A percentile compares a stretch with the other conserved stretches of the same genome.
These are phyloP conservation scores for Drosophila fungiperda DNA, from an alignment of 2,888 invertebrate genomes.

Conservation along the genomic window DNA sequence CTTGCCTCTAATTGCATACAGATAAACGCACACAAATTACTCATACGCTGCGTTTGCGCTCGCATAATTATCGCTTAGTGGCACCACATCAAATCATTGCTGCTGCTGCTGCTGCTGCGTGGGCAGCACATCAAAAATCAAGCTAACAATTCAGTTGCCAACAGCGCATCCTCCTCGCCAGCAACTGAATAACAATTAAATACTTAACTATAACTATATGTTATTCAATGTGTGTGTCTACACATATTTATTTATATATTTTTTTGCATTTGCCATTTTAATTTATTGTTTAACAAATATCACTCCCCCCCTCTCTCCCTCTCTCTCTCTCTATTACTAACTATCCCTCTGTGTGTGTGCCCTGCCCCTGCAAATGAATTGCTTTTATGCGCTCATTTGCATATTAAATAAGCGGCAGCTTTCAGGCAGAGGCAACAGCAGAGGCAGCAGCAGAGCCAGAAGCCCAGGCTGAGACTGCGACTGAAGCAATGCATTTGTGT, in stretches of 20 bases:
- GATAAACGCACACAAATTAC: slow-evolving; percentile 61
- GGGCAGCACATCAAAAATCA: slow-evolving; percentile 28
- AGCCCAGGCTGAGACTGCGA: slow-evolving; percentile 29
- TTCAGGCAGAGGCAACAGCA: slow-evolving; percentile 23
- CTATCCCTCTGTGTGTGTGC: slow-evolving; percentile 23
- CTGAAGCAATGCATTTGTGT: slow-evolving; percentile 59
- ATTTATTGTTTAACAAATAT: slow-evolving; percentile 74
- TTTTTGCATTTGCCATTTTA: slow-evolving; percentile 52
- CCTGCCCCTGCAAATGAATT: slow-evolving; percentile 75
- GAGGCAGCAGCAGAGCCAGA: slow-evolving; percentile 18
- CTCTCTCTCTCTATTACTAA: neutral
- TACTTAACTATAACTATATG: slow-evolving; percentile 21
- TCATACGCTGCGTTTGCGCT: slow-evolving; percentile 72
- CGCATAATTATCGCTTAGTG: slow-evolving; percentile 72
- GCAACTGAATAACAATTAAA: slow-evolving; percentile 70
- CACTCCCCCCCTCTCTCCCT: slow-evolving; percentile 9
- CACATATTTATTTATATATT: slow-evolving; percentile 1
- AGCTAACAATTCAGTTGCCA: slow-evolving; percentile 50
- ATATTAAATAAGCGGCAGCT: slow-evolving; percentile 73
- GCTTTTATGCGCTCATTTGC: slow-evolving; percentile 78
- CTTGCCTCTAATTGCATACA: slow-evolving; percentile 68
- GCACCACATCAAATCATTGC: slow-evolving; percentile 47
- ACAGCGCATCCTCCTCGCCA: slow-evolving; percentile 66
- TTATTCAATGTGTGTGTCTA: neutral
- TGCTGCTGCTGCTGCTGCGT: slow-evolving; percentile 45